These are phyloP conservation scores for Fratercula arctica DNA, from an alignment of 2,797 vertebrate species.

Conservation along the genomic window DNA sequence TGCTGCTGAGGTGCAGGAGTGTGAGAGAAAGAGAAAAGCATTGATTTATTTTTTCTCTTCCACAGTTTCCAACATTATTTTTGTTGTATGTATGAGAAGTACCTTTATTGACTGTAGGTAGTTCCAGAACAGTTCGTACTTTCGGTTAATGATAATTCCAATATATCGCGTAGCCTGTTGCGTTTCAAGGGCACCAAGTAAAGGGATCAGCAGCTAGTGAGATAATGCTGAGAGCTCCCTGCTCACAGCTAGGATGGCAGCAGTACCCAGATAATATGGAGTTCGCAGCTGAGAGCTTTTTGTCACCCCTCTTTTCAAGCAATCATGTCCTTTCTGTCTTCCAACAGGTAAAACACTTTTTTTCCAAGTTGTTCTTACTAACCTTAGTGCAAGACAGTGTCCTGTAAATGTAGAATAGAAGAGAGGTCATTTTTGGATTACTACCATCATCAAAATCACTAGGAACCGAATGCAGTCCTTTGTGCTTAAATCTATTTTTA, in stretches of 20 bases:
- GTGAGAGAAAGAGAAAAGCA: not conserved
- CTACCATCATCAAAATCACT: not conserved
- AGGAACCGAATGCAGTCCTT: not conserved
- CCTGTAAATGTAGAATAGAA: not conserved
- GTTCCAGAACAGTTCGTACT: not conserved
- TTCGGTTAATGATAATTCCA: conserved; percentile 6
- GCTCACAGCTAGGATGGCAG: conserved; percentile 12
- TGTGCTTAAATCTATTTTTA: not conserved
- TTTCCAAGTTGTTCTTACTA: not conserved
- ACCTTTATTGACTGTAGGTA: not conserved
- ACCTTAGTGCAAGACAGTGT: not conserved
- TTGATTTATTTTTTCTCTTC: not conserved
- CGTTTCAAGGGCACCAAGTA: conserved; percentile 76
- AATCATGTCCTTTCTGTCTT: conserved; percentile 14
- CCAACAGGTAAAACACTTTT: conserved; percentile 67
- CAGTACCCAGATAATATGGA: not conserved
- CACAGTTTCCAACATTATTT: not conserved
- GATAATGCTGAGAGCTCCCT: conserved; percentile 58
- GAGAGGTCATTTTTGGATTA: not conserved
- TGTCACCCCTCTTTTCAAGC: conserved; percentile 5
- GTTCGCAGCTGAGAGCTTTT: not conserved
- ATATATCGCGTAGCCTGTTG: conserved; percentile 67
- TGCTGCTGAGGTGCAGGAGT: not conserved
- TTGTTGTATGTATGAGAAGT: not conserved
- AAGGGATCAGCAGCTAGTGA: conserved; percentile 77